Evolutionary conservation across 2,888 invertebrate species (phyloP), one percentile per base, ranked within the genome.

Genomic region (Andrena bucephala): DNA sequence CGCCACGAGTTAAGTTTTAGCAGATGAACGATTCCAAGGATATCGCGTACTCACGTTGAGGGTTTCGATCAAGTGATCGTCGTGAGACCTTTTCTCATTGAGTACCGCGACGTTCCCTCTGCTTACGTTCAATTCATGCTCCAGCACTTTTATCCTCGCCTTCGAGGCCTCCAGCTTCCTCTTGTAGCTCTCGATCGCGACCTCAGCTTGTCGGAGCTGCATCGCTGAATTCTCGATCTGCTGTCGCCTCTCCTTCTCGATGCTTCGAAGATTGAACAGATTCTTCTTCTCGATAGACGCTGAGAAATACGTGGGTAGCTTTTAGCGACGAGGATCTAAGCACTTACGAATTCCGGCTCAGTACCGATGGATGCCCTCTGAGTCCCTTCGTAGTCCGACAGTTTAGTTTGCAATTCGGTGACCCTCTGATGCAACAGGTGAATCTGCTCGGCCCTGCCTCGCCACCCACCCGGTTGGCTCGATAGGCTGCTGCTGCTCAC

Each of bases 391-490:
- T 85, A 81, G 36, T 90, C 86, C 84, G 94, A 95, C 16, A 97
- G 88, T 90, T 96, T 97, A 29, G 95, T 95, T 89, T 96, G 96
- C 0, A 97, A 92, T 68, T 97, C 97, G 6, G 93, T 93, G 67
- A 97, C 94, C 94, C 96, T 97, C 71, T 96, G 95, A 91, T 97
- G 97, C 66, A 97, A 93, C 16, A 96, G 94, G 0, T 96, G 92
- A 79, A 97, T 97, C 90, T 97, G 96, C 90, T 97, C 97, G 1
- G 97, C 96, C 84, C 97, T 95, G 0, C 97, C 97, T 85, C 97
- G 96, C 97, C 97, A 97, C 13, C 95, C 96, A 60, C 95, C 94
- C 68, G 95, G 94, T 80, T 95, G 95, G 86, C 95, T 95, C 67
- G 95, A 95, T 48, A 97, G 91, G 70, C 95, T 95, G 87, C 95